Evolutionary conservation across 2,113 vertebrate species (phyloP), one percentile per base, ranked within the genome.

Genomic region (Hirundichthys speculiger): DNA sequence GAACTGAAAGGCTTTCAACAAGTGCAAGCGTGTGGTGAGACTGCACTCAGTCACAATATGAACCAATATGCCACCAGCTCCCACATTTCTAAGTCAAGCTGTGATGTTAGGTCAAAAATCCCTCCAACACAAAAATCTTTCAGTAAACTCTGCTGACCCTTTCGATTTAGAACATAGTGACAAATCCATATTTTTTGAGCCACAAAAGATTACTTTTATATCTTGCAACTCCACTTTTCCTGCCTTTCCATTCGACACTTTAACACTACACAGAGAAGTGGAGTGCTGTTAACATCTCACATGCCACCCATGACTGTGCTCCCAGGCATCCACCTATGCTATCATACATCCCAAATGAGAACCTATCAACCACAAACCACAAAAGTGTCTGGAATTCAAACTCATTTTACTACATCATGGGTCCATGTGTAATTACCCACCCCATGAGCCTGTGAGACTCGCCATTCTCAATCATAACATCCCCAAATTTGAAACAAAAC

Each of bases 401-500:
- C 72, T 87, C 56, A 87, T 85, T 87, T 88, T 84, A 80, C 82
- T 58, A 69, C 82, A 64, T 85, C 76, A 80, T 64, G 58, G 73
- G 65, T 86, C 78, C 77, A 77, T 86, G 80, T 82, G 82, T 90
- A 85, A 89, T 88, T 80, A 89, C 86, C 69, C 15, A 79, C 86
- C 30, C n/a, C n/a, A n/a, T n/a, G n/a, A n/a, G n/a, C n/a, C n/a
- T n/a, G n/a, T n/a, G n/a, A n/a, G n/a, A n/a, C n/a, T n/a, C 11
- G 30, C 30, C 30, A 34, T 34, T 64, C 65, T 61, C 73, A 69
- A 81, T 81, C 62, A 75, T 51, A 75, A 75, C 69, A 67, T 70
- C 51, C 73, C 62, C 69, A 73, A 81, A 83, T 72, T 76, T 50
- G 64, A 58, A 22, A 5, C 9, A 13, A 66, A 55, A 56, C 43